Percentiles rank a stretch among this genome's conserved stretches.
Evolutionary conservation across 2,888 invertebrate genomes (phyloP).

Genomic region (Lasioglossum zephyrum): DNA sequence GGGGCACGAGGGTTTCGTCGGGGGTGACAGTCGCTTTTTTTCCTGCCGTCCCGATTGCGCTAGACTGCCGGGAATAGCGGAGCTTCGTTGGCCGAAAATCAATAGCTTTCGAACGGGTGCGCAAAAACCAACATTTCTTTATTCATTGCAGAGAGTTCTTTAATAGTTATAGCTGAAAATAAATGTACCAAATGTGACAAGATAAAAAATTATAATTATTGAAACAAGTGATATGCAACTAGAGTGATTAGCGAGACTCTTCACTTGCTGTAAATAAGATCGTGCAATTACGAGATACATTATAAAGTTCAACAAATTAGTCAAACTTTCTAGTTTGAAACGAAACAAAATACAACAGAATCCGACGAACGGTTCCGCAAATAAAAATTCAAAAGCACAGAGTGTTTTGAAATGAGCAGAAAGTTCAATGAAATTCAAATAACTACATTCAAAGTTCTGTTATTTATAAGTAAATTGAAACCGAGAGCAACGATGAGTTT

Average conservation of each 20-base stretch:
- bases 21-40: slow-evolving; percentile 30
- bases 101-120: not conserved
- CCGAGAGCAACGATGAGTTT: not conserved
- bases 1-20: slow-evolving; percentile 63
- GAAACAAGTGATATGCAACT: not conserved
- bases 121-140: not conserved
- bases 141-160: not conserved
- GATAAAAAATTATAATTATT: not conserved
- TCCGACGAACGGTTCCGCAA: too few species aligned
- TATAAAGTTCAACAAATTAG: not conserved
- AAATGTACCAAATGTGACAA: not conserved
- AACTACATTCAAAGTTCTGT: not conserved
- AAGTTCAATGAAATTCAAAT: not conserved
- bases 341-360: not conserved
- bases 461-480: not conserved
- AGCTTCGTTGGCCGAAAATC: not conserved
- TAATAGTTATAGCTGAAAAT: not conserved
- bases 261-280: not conserved
- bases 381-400: not conserved
- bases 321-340: not conserved
- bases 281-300: not conserved
- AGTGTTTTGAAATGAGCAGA: not conserved
- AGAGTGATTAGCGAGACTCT: not conserved
- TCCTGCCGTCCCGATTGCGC: slow-evolving; percentile 16
- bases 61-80: not conserved